Conservation (phyloP, 2,797 vertebrate genomes). For the Rhodeus uyekii region DNA sequence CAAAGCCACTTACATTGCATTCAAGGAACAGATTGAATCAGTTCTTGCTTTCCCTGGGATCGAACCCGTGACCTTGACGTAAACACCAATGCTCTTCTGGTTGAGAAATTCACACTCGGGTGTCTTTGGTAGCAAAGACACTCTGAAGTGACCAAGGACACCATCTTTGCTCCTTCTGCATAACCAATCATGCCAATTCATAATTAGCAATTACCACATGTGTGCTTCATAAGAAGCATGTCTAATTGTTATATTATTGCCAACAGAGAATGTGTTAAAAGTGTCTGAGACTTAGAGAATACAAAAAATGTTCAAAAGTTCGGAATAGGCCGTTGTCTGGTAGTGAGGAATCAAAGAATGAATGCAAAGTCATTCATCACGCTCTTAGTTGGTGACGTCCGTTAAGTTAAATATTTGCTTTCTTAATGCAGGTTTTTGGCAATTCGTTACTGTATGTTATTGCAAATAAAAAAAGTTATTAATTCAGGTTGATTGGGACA, state of each 20-base stretch:
- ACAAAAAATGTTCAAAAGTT: conserved; percentile 7
- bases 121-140: neutral
- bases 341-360: conserved; percentile 7
- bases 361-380: conserved; percentile 1
- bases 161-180: conserved; percentile 36
- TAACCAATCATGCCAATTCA: conserved; percentile 57
- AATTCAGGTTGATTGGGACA: no score
- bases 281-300: neutral
- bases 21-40: no score
- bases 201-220: conserved; percentile 42
- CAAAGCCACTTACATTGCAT: no score
- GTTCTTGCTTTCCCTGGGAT: no score
- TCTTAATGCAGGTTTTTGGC: neutral
- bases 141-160: conserved; percentile 27
- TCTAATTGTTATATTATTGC: conserved; percentile 54
- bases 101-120: neutral
- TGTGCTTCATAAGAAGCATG: conserved; percentile 43
- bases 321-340: neutral
- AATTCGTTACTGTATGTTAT: neutral
- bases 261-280: conserved; percentile 45
- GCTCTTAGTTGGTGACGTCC: neutral
- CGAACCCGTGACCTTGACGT: no score
- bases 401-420: neutral
- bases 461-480: neutral
- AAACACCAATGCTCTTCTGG: no score